A percentile compares a stretch with the other conserved stretches of the same genome.
Evolutionary conservation across 1,140 invertebrate species (phyloP).

Genomic region (Apolygus lucorum): DNA sequence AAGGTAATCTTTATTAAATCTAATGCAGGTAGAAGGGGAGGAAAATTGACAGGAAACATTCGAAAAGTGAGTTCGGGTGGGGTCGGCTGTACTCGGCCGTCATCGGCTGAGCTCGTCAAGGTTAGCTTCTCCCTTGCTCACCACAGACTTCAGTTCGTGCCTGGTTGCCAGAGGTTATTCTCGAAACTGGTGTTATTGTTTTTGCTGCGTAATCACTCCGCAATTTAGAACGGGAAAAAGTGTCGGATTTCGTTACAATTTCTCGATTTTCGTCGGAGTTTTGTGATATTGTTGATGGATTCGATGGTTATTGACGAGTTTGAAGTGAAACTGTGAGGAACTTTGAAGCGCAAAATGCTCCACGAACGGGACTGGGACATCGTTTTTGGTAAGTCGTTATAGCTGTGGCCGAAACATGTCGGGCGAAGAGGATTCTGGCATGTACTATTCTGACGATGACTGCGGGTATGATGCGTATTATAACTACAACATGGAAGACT

Average conservation of each 20-base stretch:
- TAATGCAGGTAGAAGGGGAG: too few species aligned
- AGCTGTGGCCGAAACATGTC: conserved; percentile 17
- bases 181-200: not conserved
- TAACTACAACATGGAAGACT: conserved; percentile 53
- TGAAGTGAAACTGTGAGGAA: not conserved
- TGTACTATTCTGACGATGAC: conserved; percentile 49
- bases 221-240: not conserved
- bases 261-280: not conserved
- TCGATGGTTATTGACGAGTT: not conserved
- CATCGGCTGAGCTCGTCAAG: too few species aligned
- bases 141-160: not conserved
- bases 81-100: too few species aligned
- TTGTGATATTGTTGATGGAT: not conserved
- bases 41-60: too few species aligned
- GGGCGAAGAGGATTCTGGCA: conserved; percentile 47
- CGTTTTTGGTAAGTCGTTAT: not conserved
- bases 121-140: not conserved
- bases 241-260: not conserved
- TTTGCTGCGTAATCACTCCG: not conserved
- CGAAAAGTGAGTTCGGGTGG: too few species aligned
- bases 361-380: too few species aligned
- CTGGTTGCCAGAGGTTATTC: not conserved
- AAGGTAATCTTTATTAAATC: too few species aligned
- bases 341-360: too few species aligned
- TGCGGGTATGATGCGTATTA: conserved; percentile 53